These are phyloP conservation scores for Cirrhinus molitorella DNA, from an alignment of 2,797 vertebrate genomes.

Conservation along the genomic window DNA sequence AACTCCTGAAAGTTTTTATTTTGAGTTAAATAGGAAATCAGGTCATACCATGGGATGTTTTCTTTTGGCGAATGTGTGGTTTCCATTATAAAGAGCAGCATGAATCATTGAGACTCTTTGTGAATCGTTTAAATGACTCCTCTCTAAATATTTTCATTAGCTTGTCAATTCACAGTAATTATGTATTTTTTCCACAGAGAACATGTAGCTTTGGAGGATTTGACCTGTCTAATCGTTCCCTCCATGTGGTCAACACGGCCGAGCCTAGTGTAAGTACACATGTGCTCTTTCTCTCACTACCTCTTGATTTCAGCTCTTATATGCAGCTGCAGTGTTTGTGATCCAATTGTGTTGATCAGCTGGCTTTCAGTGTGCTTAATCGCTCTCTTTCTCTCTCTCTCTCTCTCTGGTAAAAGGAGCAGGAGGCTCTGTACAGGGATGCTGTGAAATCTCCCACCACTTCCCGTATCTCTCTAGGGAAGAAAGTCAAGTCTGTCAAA, in stretches of 20 bases:
- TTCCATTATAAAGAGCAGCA: slow-evolving; percentile 40
- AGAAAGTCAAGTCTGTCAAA: slow-evolving; percentile 98
- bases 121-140: background rate
- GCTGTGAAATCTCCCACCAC: slow-evolving; percentile 94
- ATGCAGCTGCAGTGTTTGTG: slow-evolving; percentile 23
- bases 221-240: slow-evolving; percentile 93
- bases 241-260: slow-evolving; percentile 87
- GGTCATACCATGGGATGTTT: background rate
- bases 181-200: slow-evolving; percentile 81
- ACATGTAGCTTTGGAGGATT: slow-evolving; percentile 99
- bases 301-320: background rate
- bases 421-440: slow-evolving; percentile 93
- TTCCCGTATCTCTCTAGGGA: slow-evolving; percentile 95
- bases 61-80: slow-evolving; percentile 10
- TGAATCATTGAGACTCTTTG: slow-evolving; percentile 43
- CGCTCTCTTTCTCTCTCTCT: background rate
- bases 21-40: slow-evolving; percentile 20
- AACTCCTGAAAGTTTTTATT: slow-evolving; percentile 3
- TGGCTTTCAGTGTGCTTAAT: slow-evolving; percentile 4
- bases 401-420: slow-evolving; percentile 86
- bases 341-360: slow-evolving; percentile 6
- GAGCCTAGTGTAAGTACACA: slow-evolving; percentile 86
- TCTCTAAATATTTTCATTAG: slow-evolving; percentile 1
- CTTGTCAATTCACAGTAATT: slow-evolving; percentile 42
- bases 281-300: background rate